A percentile compares a stretch with the other conserved stretches of the same genome.
These are phyloP conservation scores for Australoheros scitulus DNA, from an alignment of 2,113 vertebrate genomes.

Conservation along the genomic window DNA sequence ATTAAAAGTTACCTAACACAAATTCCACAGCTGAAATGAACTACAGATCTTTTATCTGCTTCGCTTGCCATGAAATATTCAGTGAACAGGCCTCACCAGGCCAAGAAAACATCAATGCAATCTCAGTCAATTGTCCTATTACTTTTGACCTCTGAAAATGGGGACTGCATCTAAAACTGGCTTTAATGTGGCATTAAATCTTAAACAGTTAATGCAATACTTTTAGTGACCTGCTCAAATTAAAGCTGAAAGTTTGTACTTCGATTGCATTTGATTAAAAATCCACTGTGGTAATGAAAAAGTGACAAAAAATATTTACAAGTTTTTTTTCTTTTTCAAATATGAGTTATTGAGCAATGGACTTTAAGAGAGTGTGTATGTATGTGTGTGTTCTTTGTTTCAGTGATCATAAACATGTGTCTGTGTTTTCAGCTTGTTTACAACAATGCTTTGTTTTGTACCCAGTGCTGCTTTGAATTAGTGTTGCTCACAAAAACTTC, in stretches of 20 bases:
- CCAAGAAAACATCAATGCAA: background rate
- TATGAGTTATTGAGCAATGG: background rate
- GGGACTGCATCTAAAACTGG: fast-evolving
- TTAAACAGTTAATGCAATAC: background rate
- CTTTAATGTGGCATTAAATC: background rate
- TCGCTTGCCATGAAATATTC: background rate
- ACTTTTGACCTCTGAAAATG: background rate
- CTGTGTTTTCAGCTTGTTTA: background rate
- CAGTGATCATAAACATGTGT: background rate
- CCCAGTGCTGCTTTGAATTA: background rate
- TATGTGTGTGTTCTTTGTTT: background rate
- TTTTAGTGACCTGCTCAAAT: background rate
- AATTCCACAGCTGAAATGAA: background rate
- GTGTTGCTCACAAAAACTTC: no score
- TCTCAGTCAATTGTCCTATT: background rate
- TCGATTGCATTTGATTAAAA: background rate
- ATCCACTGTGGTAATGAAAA: background rate
- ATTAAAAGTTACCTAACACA: background rate
- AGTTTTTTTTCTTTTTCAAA: no score
- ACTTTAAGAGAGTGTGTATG: background rate
- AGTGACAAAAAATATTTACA: no score
- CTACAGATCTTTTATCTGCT: background rate
- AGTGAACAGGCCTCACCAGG: background rate
- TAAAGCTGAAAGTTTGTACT: no score
- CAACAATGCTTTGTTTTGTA: background rate